Percentiles rank a stretch among this genome's conserved stretches.
These are phyloP conservation scores for Lasiurus cinereus DNA, from an alignment of 2,113 vertebrate genomes.

Conservation along the genomic window DNA sequence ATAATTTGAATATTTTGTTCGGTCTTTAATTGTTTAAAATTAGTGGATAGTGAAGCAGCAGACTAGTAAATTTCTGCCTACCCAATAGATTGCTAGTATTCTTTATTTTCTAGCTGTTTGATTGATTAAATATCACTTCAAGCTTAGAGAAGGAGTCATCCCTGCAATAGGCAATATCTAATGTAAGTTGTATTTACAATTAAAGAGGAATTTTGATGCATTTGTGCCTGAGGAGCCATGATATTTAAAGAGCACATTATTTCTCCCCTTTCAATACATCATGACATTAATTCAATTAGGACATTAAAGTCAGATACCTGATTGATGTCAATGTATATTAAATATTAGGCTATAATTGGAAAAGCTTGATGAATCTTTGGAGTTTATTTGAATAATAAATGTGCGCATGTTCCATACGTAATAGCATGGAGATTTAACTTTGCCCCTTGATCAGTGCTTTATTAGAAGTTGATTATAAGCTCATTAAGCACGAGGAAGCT, in stretches of 20 bases:
- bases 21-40: not conserved
- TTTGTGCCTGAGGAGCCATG: not conserved
- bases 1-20: not conserved
- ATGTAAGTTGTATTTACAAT: not conserved
- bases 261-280: conserved; percentile 3
- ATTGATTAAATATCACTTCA: conserved; percentile 10
- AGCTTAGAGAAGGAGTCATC: not conserved
- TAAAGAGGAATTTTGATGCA: not conserved
- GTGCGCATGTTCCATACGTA: not conserved
- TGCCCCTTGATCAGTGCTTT: not conserved
- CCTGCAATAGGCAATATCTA: not conserved
- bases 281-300: conserved; percentile 57
- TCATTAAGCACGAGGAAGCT: not conserved
- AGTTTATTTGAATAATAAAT: conserved; percentile 29
- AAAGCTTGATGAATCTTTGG: not conserved
- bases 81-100: not conserved
- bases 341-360: conserved; percentile 12
- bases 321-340: conserved; percentile 29
- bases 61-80: not conserved
- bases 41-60: not conserved
- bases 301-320: not conserved
- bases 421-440: not conserved
- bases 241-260: conserved; percentile 20
- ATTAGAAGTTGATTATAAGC: not conserved
- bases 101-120: not conserved